Evolutionary conservation across 2,888 invertebrate genomes (phyloP), one percentile per base, ranked within the genome.

Genomic region (Athetis lepigone): DNA sequence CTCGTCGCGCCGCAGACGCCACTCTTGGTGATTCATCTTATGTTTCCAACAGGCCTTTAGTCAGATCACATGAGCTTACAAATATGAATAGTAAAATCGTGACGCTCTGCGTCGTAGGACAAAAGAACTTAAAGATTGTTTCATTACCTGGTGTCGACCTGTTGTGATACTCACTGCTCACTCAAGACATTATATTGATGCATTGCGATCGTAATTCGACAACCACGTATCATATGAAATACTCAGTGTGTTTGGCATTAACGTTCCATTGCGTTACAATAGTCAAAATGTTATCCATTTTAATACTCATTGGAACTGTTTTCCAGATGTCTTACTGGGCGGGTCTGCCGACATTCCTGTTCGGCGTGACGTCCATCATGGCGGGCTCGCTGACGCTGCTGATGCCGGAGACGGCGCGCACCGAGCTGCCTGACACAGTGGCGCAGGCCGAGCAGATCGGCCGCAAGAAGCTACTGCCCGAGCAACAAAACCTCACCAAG

Each of bases 1-100:
- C 96, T 97, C 85, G 82, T 97, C 50, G 97, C 97, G 9, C 97
- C 97, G 2, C 97, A 97, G 61, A 97, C 97, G 0, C 97, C 97
- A 1, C 88, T 97, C 29, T 85, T 97, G 85, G 96, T 96, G 90
- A 75, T 54, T 8, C 8, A 4, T n/a, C 4, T 42, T 9, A n/a
- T n/a, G 4, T 1, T 16, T n/a, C n/a, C 16, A 8, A 37, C 37
- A 16, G 7, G 16, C 37, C 6, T 37, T 16, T 37, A 37, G 16
- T 18, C 8, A 16, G 13, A 33, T 13, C 2, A 33, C 33, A 13
- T 13, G 33, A 33, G 13, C 13, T 33, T 3, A n/a, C n/a, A n/a
- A n/a, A n/a, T n/a, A n/a, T n/a, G n/a, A n/a, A n/a, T n/a, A 3
- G 11, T 3, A 8, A 3, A 33, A 33, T 33, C 9, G 29, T 29